Conservation (phyloP, 2,113 vertebrate genomes). For the Urocynchramus pylzowi region DNA sequence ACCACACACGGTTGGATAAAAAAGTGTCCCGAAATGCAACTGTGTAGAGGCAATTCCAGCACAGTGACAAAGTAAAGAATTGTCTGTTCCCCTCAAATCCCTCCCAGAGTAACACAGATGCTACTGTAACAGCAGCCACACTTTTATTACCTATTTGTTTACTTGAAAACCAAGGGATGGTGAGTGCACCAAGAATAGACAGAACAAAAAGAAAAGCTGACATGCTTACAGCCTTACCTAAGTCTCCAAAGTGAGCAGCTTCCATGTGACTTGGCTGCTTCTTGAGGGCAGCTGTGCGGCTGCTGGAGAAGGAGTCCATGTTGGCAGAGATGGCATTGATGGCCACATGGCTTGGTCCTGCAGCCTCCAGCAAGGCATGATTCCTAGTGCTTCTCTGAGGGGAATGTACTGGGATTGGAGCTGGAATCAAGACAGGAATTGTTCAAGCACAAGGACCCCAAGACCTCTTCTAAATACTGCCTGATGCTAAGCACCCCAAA, state of each 20-base stretch:
- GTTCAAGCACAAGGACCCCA: neutral
- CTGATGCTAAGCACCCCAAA: neutral
- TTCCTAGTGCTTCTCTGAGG: constrained; percentile 83
- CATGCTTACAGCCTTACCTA: constrained; percentile 74
- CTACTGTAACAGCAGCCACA: neutral
- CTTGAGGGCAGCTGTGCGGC: constrained; percentile 94
- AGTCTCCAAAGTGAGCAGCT: constrained; percentile 94
- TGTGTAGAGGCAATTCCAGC: neutral
- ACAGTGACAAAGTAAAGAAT: neutral
- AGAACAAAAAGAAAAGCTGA: rapidly evolving
- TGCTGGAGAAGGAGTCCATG: constrained; percentile 97
- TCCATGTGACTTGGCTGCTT: constrained; percentile 98
- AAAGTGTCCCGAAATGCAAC: neutral
- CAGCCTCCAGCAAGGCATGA: constrained; percentile 91
- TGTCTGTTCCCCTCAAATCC: neutral
- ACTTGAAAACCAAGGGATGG: neutral
- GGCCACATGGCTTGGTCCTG: constrained; percentile 96
- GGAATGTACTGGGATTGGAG: constrained; percentile 79
- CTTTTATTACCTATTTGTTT: neutral
- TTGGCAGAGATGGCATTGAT: constrained; percentile 98
- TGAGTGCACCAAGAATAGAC: rapidly evolving
- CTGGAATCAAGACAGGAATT: constrained; percentile 21
- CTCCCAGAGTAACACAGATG: neutral
- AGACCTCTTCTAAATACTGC: neutral
- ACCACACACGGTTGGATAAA: neutral